Evolutionary conservation across 2,113 vertebrate species (phyloP), one percentile per base, ranked within the genome.

Genomic region (Tupaia tana): DNA sequence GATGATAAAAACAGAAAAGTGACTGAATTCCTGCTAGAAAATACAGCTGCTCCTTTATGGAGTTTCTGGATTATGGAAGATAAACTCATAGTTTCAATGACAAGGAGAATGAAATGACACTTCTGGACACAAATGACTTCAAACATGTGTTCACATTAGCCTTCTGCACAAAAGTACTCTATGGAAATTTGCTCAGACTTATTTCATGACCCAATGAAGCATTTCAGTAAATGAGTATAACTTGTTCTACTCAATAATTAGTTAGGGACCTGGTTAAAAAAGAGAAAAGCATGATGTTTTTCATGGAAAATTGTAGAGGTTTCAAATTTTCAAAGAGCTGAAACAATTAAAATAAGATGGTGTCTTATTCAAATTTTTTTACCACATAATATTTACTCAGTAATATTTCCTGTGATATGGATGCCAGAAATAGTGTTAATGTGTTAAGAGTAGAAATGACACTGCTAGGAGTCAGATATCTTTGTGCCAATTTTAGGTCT

Each of bases 1-100:
- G 84, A 91, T 63, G 94, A 89, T 43, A 94, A 94, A 94, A 97
- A 58, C 86, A 93, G 95, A 82, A 74, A 97, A 8, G 29, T 75
- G 70, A 90, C 6, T n/a, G 74, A 95, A 90, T 64, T 15, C 18
- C 64, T 52, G 75, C 64, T 25, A 24, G 69, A 14, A 69, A 95
- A 92, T 93, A 27, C 18, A n/a, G 18, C 73, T 94, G 74, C 66
- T 93, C 87, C 80, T 59, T 86, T 95, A 61, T 24, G 15, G 19
- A 73, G 69, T 77, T 52, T 52, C 66, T 91, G 86, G 31, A 78
- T 94, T 77, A 61, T 73, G 31, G 58, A 89, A 25, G 70, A 93
- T 9, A 24, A n/a, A n/a, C 25, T 69, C 86, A 66, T 5, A 80
- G 64, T 93, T 96, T 83, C 52, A 88, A 13, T 64, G 59, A 86